Evolutionary conservation across 2,888 invertebrate species (phyloP).

Genomic region (Palloptera scutellata): DNA sequence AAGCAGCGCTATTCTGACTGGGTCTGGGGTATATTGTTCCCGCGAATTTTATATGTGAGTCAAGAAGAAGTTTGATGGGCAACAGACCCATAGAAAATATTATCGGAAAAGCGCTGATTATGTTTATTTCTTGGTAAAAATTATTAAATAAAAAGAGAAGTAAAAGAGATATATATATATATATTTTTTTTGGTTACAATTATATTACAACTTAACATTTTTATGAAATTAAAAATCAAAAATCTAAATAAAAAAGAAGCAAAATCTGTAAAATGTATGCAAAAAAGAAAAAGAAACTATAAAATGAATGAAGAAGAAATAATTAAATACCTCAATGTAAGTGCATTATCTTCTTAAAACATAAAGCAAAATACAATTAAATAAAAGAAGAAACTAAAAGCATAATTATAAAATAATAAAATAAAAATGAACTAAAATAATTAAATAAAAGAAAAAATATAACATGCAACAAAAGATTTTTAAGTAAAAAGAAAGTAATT

Average conservation of each 20-base stretch:
- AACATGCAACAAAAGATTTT: conserved; percentile 23
- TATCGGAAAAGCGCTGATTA: background rate
- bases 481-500: conserved; percentile 9
- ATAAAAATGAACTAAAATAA: conserved; percentile 22
- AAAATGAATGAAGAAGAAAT: conserved; percentile 42
- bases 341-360: conserved; percentile 54
- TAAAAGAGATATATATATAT: background rate
- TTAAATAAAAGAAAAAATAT: conserved; percentile 23
- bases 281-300: conserved; percentile 23
- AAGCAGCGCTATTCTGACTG: too few relatives aligned
- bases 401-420: conserved; percentile 26
- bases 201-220: conserved; percentile 11
- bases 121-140: conserved; percentile 13
- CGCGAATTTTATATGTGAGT: too few relatives aligned
- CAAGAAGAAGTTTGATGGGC: too few relatives aligned
- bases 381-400: conserved; percentile 26
- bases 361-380: conserved; percentile 36
- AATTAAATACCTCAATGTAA: conserved; percentile 56
- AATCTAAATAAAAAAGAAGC: background rate
- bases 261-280: background rate
- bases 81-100: background rate
- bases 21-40: too few relatives aligned
- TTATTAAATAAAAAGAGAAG: conserved; percentile 15
- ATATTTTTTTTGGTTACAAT: conserved; percentile 18
- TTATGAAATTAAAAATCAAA: conserved; percentile 6